phyloP scores from a whole-genome alignment of 2,113 vertebrate genomes.

The Seriola dumerili region DNA sequence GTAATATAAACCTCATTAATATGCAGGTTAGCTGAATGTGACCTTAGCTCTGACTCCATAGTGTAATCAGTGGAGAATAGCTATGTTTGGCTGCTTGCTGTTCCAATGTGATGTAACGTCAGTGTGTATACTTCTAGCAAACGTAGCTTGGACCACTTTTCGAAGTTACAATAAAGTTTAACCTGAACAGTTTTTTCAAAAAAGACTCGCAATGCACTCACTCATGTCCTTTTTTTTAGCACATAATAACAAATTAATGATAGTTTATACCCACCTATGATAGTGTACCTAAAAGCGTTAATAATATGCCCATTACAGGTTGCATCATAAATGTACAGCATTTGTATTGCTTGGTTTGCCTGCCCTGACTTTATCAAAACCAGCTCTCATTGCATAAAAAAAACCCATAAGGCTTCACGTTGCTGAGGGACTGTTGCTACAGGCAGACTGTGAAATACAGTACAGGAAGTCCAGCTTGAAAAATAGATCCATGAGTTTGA shows the following conservation, averaged over 20 bases:
- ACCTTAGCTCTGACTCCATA: not conserved
- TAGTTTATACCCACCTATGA: slow-evolving; percentile 20
- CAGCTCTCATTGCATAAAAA: not conserved
- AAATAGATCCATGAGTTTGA: no score
- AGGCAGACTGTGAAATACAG: not conserved
- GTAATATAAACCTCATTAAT: slow-evolving; percentile 20
- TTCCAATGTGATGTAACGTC: not conserved
- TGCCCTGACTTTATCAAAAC: not conserved
- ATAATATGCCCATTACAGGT: slow-evolving; percentile 2
- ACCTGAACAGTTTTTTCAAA: no score
- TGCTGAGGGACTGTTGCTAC: not conserved
- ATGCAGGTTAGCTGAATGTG: slow-evolving; percentile 12
- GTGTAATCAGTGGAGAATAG: slow-evolving; percentile 6
- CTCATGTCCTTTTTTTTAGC: not conserved
- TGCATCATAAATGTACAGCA: not conserved
- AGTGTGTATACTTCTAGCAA: not conserved
- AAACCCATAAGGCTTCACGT: not conserved
- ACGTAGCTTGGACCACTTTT: no score
- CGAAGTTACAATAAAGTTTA: not conserved
- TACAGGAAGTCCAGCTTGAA: no score
- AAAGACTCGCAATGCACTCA: not conserved
- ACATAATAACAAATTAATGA: slow-evolving; percentile 8
- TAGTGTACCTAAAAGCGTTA: not conserved
- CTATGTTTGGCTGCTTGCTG: not conserved
- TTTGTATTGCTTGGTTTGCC: not conserved